Conservation (phyloP, 2,113 vertebrate species). For the Rhizomys pruinosus region DNA sequence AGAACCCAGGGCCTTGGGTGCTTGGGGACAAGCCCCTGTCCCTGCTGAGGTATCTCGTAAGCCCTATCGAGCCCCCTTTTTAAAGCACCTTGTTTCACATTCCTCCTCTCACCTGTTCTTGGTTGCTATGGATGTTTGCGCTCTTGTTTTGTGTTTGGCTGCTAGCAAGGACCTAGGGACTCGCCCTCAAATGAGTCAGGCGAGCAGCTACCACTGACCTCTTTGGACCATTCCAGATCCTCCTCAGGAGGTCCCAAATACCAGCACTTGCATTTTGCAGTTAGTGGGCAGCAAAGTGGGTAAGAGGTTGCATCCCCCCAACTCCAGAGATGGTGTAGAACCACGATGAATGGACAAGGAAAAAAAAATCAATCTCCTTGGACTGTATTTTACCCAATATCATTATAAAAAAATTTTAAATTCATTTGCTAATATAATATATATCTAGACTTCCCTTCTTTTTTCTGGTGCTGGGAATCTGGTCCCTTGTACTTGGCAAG, state of each 20-base stretch:
- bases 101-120: background rate
- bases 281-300: background rate
- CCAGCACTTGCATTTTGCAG: background rate
- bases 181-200: too few relatives aligned
- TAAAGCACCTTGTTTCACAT: background rate
- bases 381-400: background rate
- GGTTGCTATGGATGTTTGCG: background rate
- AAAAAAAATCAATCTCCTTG: background rate
- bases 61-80: background rate
- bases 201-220: background rate
- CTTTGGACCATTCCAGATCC: background rate
- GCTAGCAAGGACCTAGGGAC: background rate
- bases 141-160: background rate
- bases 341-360: background rate
- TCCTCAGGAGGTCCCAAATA: background rate
- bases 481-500: background rate
- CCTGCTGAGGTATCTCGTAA: background rate
- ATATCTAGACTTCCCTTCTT: background rate
- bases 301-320: background rate
- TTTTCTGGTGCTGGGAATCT: background rate
- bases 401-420: too few relatives aligned
- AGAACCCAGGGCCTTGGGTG: background rate
- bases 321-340: background rate
- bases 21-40: background rate
- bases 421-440: background rate